Percentiles rank a stretch among this genome's conserved stretches.
Conservation (phyloP, 2,113 vertebrate genomes). For the Bufo bufo region DNA sequence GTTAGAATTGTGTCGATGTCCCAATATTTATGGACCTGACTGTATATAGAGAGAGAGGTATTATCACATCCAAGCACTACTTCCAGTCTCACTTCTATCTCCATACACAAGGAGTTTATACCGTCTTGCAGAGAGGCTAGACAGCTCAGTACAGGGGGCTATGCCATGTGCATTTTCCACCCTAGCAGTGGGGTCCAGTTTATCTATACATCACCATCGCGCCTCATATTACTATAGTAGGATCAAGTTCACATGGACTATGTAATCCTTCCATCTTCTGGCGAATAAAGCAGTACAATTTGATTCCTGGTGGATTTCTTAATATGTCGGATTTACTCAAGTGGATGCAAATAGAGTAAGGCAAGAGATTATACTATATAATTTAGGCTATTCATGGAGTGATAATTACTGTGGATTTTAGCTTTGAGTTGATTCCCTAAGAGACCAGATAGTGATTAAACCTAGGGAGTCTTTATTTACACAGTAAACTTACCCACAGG, state of each 20-base stretch:
- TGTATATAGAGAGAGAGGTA: too few relatives aligned
- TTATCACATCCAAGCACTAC: too few relatives aligned
- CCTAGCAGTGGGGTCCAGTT: too few relatives aligned
- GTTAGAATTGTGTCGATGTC: too few relatives aligned
- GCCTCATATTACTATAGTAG: neutral
- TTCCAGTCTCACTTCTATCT: too few relatives aligned
- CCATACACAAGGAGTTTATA: too few relatives aligned
- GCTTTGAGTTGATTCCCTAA: neutral
- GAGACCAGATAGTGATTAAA: neutral
- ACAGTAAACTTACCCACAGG: neutral
- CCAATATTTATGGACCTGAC: too few relatives aligned
- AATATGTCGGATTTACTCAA: neutral
- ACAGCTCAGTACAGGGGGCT: too few relatives aligned
- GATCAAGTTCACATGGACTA: neutral
- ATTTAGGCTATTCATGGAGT: neutral
- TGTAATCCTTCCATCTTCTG: neutral
- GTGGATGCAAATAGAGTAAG: neutral
- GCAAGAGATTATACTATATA: neutral
- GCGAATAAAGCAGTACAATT: neutral
- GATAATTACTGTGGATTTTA: conserved; percentile 1
- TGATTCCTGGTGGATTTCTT: neutral
- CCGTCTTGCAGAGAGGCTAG: too few relatives aligned
- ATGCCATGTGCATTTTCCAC: too few relatives aligned
- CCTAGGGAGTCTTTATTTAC: neutral
- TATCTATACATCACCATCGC: neutral